phyloP scores from a whole-genome alignment of 2,797 vertebrate genomes.

The Macroramphosus scolopax region DNA sequence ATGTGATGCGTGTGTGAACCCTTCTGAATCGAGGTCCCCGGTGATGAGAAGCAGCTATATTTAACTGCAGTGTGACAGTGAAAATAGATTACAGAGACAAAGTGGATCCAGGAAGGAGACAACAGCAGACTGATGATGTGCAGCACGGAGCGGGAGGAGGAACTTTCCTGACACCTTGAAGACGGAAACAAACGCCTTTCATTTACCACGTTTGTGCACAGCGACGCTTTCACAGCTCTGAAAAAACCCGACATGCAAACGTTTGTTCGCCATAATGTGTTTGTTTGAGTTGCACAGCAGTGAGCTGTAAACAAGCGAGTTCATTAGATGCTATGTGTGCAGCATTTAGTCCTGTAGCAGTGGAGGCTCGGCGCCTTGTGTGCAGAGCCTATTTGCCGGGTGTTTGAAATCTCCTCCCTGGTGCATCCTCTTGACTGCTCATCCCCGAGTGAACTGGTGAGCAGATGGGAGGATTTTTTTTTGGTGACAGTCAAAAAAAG shows the following conservation, averaged over 20 bases:
- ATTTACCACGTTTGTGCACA: too few relatives aligned
- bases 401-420: constrained; percentile 24
- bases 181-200: too few relatives aligned
- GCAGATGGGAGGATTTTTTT: constrained; percentile 65
- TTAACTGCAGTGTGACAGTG: too few relatives aligned
- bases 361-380: constrained; percentile 4
- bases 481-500: constrained; percentile 30
- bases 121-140: neutral
- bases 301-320: constrained; percentile 9
- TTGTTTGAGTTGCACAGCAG: constrained; percentile 8
- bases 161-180: too few relatives aligned
- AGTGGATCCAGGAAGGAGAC: constrained; percentile 2
- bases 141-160: too few relatives aligned
- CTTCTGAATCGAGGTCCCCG: too few relatives aligned
- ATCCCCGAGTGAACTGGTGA: constrained; percentile 40
- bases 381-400: constrained; percentile 15
- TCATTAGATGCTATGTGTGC: constrained; percentile 20
- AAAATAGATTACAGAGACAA: too few relatives aligned
- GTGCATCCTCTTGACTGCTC: constrained; percentile 20
- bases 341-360: constrained; percentile 13
- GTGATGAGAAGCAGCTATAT: too few relatives aligned
- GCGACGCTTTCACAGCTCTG: too few relatives aligned
- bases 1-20: too few relatives aligned
- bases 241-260: too few relatives aligned
- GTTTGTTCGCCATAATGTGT: neutral